phyloP scores from a whole-genome alignment of 2,113 vertebrate genomes.

The Origma solitaria region DNA sequence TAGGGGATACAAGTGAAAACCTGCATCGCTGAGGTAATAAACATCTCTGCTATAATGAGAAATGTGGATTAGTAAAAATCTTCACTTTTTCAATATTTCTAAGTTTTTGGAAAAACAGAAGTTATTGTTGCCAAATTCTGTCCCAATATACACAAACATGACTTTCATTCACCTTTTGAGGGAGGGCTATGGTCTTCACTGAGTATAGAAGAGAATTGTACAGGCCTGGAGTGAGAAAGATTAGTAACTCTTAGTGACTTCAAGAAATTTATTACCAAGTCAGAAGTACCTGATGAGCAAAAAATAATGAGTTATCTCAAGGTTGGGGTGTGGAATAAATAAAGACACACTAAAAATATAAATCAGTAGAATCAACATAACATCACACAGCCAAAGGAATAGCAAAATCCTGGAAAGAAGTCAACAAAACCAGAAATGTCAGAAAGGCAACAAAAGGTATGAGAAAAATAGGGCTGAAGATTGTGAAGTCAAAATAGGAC shows the following conservation, averaged over 20 bases:
- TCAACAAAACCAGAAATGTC: neutral
- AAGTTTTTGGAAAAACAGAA: neutral
- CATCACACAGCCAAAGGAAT: neutral
- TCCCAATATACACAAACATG: neutral
- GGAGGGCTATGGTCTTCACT: neutral
- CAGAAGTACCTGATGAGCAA: neutral
- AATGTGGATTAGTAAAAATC: neutral
- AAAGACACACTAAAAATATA: neutral
- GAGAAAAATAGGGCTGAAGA: neutral
- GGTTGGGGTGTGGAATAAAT: neutral
- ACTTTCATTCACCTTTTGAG: neutral
- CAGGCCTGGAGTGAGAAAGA: neutral
- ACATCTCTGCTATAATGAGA: neutral
- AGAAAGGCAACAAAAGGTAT: neutral
- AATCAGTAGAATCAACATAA: neutral
- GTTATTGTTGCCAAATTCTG: neutral
- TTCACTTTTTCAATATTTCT: neutral
- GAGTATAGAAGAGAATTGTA: neutral
- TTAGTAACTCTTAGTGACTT: neutral
- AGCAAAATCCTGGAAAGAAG: neutral
- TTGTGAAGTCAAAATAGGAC: neutral
- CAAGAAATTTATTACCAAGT: neutral
- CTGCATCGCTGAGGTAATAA: neutral
- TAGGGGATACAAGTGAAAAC: neutral
- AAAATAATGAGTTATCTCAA: neutral